These are phyloP conservation scores for Laspeyria flexula DNA, from an alignment of 2,888 invertebrate genomes.

Conservation along the genomic window DNA sequence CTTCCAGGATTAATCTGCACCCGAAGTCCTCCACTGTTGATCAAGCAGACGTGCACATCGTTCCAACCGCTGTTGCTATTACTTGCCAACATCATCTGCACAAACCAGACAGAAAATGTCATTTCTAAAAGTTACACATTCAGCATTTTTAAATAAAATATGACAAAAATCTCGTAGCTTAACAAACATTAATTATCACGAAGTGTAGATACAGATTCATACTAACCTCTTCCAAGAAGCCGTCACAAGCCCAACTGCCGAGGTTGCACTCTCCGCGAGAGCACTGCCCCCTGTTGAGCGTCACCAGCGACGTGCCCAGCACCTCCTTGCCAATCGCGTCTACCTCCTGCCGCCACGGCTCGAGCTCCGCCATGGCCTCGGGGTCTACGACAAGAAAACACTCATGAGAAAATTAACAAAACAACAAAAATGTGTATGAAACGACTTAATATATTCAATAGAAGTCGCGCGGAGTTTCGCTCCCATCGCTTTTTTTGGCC, in stretches of 20 bases:
- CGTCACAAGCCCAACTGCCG: constrained; percentile 91
- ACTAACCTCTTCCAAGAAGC: constrained; percentile 81
- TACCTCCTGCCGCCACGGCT: constrained; percentile 87
- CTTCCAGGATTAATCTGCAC: constrained; percentile 88
- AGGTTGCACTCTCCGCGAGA: constrained; percentile 88
- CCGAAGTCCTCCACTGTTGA: constrained; percentile 90
- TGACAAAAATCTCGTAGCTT: too few species aligned
- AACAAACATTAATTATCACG: too few species aligned
- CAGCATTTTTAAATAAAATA: too few species aligned
- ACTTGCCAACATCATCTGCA: constrained; percentile 56
- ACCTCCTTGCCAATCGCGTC: constrained; percentile 85
- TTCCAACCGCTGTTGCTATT: constrained; percentile 59
- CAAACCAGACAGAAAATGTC: background rate
- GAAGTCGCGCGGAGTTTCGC: too few species aligned
- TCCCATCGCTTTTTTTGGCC: too few species aligned
- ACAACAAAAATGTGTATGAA: too few species aligned
- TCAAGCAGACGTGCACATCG: constrained; percentile 83
- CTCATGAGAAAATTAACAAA: too few species aligned
- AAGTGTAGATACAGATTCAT: too few species aligned
- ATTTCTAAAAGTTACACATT: too few species aligned
- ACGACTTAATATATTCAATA: too few species aligned
- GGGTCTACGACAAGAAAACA: constrained; percentile 57
- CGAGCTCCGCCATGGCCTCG: constrained; percentile 79
- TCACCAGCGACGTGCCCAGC: constrained; percentile 86
- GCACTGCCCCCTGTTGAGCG: constrained; percentile 85